A percentile compares a stretch with the other conserved stretches of the same genome.
phyloP scores from a whole-genome alignment of 2,888 invertebrate species.

The Asteroscopus sphinx region DNA sequence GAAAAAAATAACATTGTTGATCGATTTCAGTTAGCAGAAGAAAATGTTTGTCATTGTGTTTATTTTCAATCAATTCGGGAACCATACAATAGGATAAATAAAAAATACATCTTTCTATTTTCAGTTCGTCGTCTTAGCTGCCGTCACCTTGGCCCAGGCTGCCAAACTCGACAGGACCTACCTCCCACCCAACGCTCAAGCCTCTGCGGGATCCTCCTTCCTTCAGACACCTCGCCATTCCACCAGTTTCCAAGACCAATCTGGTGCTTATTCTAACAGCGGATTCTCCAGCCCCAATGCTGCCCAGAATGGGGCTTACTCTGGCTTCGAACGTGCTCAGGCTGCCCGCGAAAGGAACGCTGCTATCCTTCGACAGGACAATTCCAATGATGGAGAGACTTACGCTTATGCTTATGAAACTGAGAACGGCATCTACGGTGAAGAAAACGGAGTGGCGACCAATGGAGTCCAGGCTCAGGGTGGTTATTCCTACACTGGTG shows the following conservation, averaged over 20 bases:
- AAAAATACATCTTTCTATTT: not conserved
- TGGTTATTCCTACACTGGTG: slow-evolving; percentile 82
- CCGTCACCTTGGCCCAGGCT: slow-evolving; percentile 68
- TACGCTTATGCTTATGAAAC: slow-evolving; percentile 82
- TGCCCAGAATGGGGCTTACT: slow-evolving; percentile 45
- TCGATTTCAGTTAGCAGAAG: too few species aligned
- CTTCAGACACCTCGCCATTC: slow-evolving; percentile 52
- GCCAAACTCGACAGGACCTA: slow-evolving; percentile 80
- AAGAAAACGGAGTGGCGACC: slow-evolving; percentile 81
- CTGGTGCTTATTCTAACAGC: slow-evolving; percentile 29
- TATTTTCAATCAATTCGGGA: too few species aligned
- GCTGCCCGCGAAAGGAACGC: slow-evolving; percentile 80
- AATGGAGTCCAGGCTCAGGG: slow-evolving; percentile 84
- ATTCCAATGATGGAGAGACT: slow-evolving; percentile 79
- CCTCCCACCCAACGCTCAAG: slow-evolving; percentile 74
- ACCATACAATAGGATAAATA: too few species aligned
- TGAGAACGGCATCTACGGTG: slow-evolving; percentile 82
- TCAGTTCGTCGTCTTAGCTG: slow-evolving; percentile 76
- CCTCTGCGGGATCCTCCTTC: slow-evolving; percentile 32
- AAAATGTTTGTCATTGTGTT: too few species aligned
- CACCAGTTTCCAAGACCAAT: slow-evolving; percentile 30
- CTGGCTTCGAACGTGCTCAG: slow-evolving; percentile 74
- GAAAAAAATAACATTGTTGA: too few species aligned
- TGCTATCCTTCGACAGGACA: slow-evolving; percentile 80
- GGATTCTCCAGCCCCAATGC: slow-evolving; percentile 24